These are phyloP conservation scores for Enteromius mattozi DNA, from an alignment of 2,797 vertebrate species.

Conservation along the genomic window DNA sequence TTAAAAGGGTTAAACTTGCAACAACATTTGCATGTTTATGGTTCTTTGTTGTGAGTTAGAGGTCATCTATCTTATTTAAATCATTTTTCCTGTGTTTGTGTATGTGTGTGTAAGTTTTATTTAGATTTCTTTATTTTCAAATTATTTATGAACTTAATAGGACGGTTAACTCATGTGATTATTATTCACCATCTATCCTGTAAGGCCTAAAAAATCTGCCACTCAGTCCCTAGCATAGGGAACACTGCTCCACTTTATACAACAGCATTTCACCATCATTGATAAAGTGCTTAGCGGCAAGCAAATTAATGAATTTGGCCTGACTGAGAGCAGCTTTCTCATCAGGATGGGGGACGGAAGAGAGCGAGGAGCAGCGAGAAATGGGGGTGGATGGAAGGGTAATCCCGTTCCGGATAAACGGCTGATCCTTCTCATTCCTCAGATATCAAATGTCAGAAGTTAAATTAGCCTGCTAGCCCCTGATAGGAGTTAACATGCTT, in stretches of 20 bases:
- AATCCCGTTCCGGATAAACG: conserved; percentile 86
- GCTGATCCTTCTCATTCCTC: conserved; percentile 84
- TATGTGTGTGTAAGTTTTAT: neutral
- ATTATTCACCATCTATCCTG: conserved; percentile 7
- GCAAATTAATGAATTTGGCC: conserved; percentile 81
- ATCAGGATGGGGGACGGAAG: conserved; percentile 51
- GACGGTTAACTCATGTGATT: neutral
- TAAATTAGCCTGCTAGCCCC: conserved; percentile 86
- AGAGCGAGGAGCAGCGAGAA: conserved; percentile 47
- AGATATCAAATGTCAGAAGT: conserved; percentile 86
- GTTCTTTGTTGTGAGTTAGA: neutral
- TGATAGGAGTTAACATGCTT: conserved; percentile 86
- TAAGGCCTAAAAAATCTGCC: conserved; percentile 41
- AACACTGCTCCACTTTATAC: conserved; percentile 65
- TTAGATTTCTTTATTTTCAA: neutral
- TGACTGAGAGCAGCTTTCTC: conserved; percentile 71
- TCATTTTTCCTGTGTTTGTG: neutral
- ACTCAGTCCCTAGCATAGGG: conserved; percentile 27
- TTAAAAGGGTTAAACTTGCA: neutral
- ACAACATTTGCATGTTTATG: neutral
- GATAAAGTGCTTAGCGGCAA: conserved; percentile 78
- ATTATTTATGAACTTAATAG: neutral
- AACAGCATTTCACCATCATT: conserved; percentile 77
- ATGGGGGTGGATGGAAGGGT: conserved; percentile 65
- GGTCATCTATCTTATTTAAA: neutral